phyloP scores from a whole-genome alignment of 1,140 invertebrate species.

The Cydia amplana region DNA sequence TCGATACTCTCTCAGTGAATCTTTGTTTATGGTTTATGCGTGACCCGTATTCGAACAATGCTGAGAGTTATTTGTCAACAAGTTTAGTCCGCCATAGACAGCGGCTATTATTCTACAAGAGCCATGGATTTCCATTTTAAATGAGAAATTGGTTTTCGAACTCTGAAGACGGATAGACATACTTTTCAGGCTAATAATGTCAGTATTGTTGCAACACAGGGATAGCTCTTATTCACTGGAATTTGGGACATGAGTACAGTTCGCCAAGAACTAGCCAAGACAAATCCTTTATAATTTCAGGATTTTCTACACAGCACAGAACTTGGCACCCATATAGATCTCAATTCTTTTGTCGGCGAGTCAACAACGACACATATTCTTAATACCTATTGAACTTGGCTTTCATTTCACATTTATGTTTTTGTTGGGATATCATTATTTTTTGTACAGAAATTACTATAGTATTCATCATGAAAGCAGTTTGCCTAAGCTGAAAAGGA shows the following conservation, averaged over 20 bases:
- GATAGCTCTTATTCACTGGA: not conserved
- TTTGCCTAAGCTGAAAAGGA: too few relatives aligned
- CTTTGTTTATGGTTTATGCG: conserved; percentile 26
- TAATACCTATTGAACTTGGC: too few relatives aligned
- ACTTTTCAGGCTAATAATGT: conserved; percentile 9
- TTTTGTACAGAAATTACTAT: too few relatives aligned
- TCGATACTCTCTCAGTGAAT: not conserved
- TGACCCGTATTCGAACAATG: conserved; percentile 26
- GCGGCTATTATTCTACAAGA: conserved; percentile 29
- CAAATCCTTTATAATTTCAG: too few relatives aligned
- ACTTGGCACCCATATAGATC: too few relatives aligned
- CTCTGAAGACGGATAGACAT: conserved; percentile 4
- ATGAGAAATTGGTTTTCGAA: conserved; percentile 16
- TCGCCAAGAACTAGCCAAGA: too few relatives aligned
- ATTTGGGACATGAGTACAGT: not conserved
- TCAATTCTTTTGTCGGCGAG: too few relatives aligned
- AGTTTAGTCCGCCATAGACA: conserved; percentile 26
- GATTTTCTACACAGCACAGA: too few relatives aligned
- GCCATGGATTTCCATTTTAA: conserved; percentile 31
- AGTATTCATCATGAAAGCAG: too few relatives aligned
- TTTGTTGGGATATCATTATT: too few relatives aligned
- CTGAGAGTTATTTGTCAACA: conserved; percentile 31
- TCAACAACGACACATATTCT: too few relatives aligned
- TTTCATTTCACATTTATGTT: too few relatives aligned
- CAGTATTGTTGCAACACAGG: not conserved